Base-by-base conservation (phyloP, 2,888 invertebrate species). In the Leptinotarsa tumamoca region DNA sequence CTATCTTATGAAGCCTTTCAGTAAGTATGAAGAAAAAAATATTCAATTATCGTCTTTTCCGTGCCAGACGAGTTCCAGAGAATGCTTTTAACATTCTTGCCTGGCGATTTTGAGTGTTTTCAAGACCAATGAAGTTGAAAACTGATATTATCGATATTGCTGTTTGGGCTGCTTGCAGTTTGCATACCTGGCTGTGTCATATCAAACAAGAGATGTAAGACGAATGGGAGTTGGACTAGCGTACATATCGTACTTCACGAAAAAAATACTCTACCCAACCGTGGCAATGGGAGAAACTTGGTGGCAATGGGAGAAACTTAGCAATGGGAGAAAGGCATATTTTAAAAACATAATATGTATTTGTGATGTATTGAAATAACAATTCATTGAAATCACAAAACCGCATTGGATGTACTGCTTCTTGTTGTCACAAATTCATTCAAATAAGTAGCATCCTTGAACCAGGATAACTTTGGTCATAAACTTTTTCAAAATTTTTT, bases 401-500 rank as follows among this genome's bases (percentile, higher is more conserved):
- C 67, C 4, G 4, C 18, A 67, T 67, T 67, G 18, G 67, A 67
- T 67, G n/a, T 67, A n/a, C 27, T 67, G 49, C 49, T 67, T 67
- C 67, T 49, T 49, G 67, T 67, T 27, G 49, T 15, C 67, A 67
- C 49, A 67, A 67, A 43, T 14, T 49, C n/a, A 33, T 1, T 67
- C n/a, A 67, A 18, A 67, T 33, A 43, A 33, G 14, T 43, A 27
- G 67, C 49, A 33, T 67, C 49, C 54, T 80, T 52, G 10, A 10
- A 56, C 56, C 56, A 56, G 56, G 56, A 56, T 67, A 17, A 33
- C 56, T 56, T 56, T 56, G 56, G 56, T 56, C 56, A 56, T 88
- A 88, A 13, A 81, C 67, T 14, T 52, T 52, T 52, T 14, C 27
- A 27, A 23, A 51, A 15, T 52, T 15, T 17, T 52, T 4, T 52